phyloP scores from a whole-genome alignment of 2,113 vertebrate genomes.

The Cynoglossus semilaevis region DNA sequence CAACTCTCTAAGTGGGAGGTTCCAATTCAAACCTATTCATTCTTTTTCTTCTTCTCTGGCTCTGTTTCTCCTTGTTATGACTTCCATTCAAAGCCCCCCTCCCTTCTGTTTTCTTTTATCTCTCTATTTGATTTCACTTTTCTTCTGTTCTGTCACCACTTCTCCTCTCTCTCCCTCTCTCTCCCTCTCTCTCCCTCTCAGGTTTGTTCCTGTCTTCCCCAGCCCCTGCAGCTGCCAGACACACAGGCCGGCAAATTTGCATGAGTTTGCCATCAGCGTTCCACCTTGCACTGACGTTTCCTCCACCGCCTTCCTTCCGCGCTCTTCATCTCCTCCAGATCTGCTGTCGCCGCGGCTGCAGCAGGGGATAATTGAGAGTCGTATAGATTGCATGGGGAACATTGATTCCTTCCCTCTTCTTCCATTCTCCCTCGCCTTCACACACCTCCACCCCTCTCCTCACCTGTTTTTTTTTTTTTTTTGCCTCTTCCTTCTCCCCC shows the following conservation, averaged over 20 bases:
- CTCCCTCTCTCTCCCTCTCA: conserved; percentile 6
- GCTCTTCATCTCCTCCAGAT: conserved; percentile 54
- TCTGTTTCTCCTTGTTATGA: conserved; percentile 3
- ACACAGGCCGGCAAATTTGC: conserved; percentile 59
- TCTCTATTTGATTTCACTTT: conserved; percentile 17
- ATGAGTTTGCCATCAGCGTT: conserved; percentile 37
- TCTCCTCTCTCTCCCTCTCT: neutral
- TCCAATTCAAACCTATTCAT: conserved; percentile 34
- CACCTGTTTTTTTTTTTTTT: conserved; percentile 36
- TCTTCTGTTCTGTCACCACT: conserved; percentile 29
- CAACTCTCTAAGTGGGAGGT: conserved; percentile 58
- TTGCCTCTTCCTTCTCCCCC: neutral
- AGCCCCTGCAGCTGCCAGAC: conserved; percentile 22
- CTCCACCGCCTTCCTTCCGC: conserved; percentile 17
- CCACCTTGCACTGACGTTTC: conserved; percentile 16
- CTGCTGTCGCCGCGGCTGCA: conserved; percentile 54
- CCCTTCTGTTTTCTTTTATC: conserved; percentile 11
- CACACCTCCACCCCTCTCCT: conserved; percentile 21
- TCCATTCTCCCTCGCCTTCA: conserved; percentile 42
- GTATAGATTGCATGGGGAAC: conserved; percentile 64
- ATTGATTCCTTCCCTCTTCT: conserved; percentile 59
- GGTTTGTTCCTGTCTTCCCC: conserved; percentile 41
- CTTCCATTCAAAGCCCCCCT: conserved; percentile 11
- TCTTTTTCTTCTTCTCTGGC: conserved; percentile 17
- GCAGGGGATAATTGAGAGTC: conserved; percentile 69